Evolutionary conservation across 2,888 invertebrate genomes (phyloP).

Genomic region (Leucoma salicis): DNA sequence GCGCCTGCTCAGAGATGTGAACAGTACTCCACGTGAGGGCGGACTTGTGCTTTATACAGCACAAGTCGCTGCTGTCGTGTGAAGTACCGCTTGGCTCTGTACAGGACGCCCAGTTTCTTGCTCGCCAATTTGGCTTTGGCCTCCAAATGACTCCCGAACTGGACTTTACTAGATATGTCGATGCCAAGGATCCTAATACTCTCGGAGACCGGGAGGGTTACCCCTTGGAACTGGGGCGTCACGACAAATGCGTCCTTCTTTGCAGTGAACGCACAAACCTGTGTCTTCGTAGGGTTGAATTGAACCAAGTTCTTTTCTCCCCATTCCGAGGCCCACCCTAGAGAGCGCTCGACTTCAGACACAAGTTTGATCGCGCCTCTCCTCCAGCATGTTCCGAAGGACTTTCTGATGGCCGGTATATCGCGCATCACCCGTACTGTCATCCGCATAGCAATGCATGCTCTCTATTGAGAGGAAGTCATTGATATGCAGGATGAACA

Average conservation of each 20-base stretch:
- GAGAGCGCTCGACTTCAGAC: not conserved
- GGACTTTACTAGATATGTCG: not conserved
- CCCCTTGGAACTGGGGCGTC: not conserved
- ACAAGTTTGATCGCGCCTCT: not conserved
- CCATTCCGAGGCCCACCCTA: not conserved
- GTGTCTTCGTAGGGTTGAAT: not conserved
- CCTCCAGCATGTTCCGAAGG: not conserved
- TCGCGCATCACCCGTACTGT: not conserved
- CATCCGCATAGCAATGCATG: constrained; percentile 3
- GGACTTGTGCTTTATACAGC: constrained; percentile 5
- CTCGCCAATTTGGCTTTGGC: constrained; percentile 3
- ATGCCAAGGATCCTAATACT: constrained; percentile 6
- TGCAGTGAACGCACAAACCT: not conserved
- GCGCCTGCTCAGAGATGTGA: constrained; percentile 11
- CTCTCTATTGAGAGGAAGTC: not conserved
- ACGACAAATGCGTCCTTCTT: not conserved
- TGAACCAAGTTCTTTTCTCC: not conserved
- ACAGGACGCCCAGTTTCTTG: constrained; percentile 1
- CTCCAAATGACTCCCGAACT: constrained; percentile 4
- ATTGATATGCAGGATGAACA: constrained; percentile 5
- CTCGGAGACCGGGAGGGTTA: not conserved
- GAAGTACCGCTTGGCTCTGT: constrained; percentile 1
- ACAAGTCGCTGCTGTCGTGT: not conserved
- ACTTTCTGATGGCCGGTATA: not conserved
- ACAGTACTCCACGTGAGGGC: constrained; percentile 16